Base-by-base conservation (phyloP, 2,113 vertebrate species). In the Epinephelus cyanopodus region DNA sequence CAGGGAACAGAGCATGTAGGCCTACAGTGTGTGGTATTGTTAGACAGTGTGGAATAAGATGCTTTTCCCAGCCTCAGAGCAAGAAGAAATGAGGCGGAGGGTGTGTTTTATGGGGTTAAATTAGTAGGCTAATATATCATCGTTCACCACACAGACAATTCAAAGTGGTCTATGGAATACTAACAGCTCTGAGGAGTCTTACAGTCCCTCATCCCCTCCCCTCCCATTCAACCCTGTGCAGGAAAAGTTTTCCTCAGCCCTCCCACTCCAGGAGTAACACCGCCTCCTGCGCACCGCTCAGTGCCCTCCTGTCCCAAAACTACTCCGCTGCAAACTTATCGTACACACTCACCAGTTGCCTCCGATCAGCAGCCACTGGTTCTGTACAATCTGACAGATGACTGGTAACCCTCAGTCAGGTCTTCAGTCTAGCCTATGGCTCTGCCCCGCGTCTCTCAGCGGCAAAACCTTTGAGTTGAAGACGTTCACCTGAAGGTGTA, bases 311-410 rank as follows among this genome's bases (percentile, higher is more conserved):
- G 86, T 39, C 52, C 92, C 70, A 92, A 91, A 90, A 92, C 86
- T 89, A 91, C 87, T 91, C 89, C 87, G 67, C 63, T 70, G 68
- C n/a, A 73, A 86, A 89, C 91, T 81, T 80, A 66, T 82, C 68
- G 80, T 72, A 87, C 65, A 68, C 62, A 63, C 75, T 88, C 70
- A 63, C 27, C 47, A 72, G 72, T 65, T 74, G 48, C 79, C 25
- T 58, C 61, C 0, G 48, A 63, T 7, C 67, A 60, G 70, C 56
- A 52, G 73, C 66, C 10, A 2, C 65, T 15, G 72, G 57, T 73
- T 71, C 39, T 63, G 74, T 33, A 29, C 66, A 19, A 33, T 14
- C 42, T 73, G 84, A 82, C 88, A 90, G 89, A 92, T 90, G 81
- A 89, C 83, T 58, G 70, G 64, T 61, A 27, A 81, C 25, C 80